Base-by-base conservation (phyloP, 2,888 invertebrate genomes). In the Pyrgus malvae region DNA sequence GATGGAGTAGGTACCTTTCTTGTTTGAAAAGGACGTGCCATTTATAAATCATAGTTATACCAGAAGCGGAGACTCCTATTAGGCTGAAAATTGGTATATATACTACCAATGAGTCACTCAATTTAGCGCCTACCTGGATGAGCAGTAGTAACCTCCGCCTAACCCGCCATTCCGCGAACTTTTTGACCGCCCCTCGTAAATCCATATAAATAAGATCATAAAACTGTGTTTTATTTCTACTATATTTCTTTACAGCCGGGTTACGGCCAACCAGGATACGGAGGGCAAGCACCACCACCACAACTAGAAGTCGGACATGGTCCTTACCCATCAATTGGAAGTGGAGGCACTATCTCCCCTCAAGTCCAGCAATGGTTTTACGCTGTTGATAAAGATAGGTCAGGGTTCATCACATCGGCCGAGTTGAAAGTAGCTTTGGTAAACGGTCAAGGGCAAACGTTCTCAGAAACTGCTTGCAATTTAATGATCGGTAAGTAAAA, bases 361-460 rank as follows among this genome's bases (percentile, higher is more conserved):
- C 95, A 96, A 77, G 93, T 96, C 0, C 93, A 94, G 64, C 94
- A 95, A 70, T 97, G 97, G 97, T 97, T 98, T 75, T 80, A 83
- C 19, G 92, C 96, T 11, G 97, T 97, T 0, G 97, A 98, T 72
- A 92, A 92, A 63, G 97, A 97, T 74, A 91, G 92, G 21, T 97
- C 97, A 12, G 97, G 97, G 1, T 93, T 93, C 74, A 97, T 98
- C 48, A 93, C 94, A 48, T 92, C 95, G 6, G 60, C 74, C 7
- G 97, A 98, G 83, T 85, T 98, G 12, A 94, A 95, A 78, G 89
- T 93, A 5, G 97, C 97, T 0, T 84, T 98, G 33, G 93, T 96
- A 14, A 97, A 97, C 83, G 96, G 95, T 14, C 95, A 97, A 79
- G 97, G 97, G 9, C 92, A 95, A 65, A 92, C 93, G 58, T 96